Percentiles rank a stretch among this genome's conserved stretches.
Conservation (phyloP, 1,140 invertebrate genomes). For the Wiebesia pumilae region DNA sequence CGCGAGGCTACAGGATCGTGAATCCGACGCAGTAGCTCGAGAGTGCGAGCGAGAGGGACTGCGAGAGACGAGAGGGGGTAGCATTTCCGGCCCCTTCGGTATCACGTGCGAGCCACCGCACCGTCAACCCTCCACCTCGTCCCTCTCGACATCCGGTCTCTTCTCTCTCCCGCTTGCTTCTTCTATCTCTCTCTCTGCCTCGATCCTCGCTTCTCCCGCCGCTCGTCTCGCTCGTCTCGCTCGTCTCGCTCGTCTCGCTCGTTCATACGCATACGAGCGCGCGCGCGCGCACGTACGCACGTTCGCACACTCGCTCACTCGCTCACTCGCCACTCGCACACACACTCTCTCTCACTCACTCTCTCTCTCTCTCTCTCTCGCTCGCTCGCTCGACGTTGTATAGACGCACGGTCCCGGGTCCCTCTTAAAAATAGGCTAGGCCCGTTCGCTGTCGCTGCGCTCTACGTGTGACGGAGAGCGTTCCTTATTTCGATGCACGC, state of each 20-base stretch:
- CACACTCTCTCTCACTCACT: constrained; percentile 21
- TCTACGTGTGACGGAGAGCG: constrained; percentile 2
- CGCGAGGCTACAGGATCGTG: neutral
- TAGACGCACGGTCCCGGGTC: constrained; percentile 40
- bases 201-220: constrained; percentile 19
- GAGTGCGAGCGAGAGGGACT: constrained; percentile 55
- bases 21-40: neutral
- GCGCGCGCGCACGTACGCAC: too few species aligned
- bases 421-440: constrained; percentile 70
- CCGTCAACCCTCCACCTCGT: constrained; percentile 54
- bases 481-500: constrained; percentile 50
- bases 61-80: constrained; percentile 65
- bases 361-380: constrained; percentile 30
- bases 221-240: too few species aligned
- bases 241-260: too few species aligned
- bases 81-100: constrained; percentile 72
- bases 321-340: constrained; percentile 19
- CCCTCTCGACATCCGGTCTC: constrained; percentile 52
- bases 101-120: constrained; percentile 70
- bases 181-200: constrained; percentile 18
- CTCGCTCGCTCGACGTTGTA: constrained; percentile 22
- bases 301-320: constrained; percentile 25
- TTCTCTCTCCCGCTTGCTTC: constrained; percentile 39
- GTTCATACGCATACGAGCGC: too few species aligned
- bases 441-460: constrained; percentile 30